Evolutionary conservation across 2,797 vertebrate species (phyloP).

Genomic region (Heterohyrax brucei): DNA sequence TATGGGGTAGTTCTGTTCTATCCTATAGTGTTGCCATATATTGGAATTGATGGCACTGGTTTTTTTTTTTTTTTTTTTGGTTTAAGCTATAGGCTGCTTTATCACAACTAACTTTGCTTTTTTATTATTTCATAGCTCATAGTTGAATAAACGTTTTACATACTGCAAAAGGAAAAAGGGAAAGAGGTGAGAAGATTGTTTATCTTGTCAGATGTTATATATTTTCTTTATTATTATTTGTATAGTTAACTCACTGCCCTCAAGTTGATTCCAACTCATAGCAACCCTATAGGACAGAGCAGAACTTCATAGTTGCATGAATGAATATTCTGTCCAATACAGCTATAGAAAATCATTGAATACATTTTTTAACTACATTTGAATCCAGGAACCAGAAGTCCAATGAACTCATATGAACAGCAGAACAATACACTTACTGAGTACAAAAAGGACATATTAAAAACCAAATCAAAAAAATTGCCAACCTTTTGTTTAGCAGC

Average conservation of each 20-base stretch:
- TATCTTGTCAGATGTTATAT: background rate
- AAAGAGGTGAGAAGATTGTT: too few relatives aligned
- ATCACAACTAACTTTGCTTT: background rate
- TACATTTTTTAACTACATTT: constrained; percentile 16
- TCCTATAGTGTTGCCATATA: too few relatives aligned
- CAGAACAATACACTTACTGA: background rate
- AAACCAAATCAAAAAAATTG: too few relatives aligned
- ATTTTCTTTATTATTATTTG: background rate
- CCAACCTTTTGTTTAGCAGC: too few relatives aligned
- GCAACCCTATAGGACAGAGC: too few relatives aligned
- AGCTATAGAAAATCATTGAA: background rate
- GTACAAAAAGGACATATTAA: background rate
- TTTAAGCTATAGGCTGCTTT: background rate
- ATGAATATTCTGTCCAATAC: constrained; percentile 6
- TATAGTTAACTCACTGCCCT: too few relatives aligned
- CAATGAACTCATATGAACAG: background rate
- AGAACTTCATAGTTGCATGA: background rate
- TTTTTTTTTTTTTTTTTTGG: too few relatives aligned
- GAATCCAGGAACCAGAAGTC: background rate
- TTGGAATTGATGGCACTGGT: too few relatives aligned
- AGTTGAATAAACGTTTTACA: background rate
- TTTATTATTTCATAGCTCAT: background rate
- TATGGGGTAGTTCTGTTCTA: too few relatives aligned
- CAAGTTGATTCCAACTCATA: too few relatives aligned
- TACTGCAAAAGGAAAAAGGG: background rate